Conservation (phyloP, 2,797 vertebrate genomes). For the Argya squamiceps region DNA sequence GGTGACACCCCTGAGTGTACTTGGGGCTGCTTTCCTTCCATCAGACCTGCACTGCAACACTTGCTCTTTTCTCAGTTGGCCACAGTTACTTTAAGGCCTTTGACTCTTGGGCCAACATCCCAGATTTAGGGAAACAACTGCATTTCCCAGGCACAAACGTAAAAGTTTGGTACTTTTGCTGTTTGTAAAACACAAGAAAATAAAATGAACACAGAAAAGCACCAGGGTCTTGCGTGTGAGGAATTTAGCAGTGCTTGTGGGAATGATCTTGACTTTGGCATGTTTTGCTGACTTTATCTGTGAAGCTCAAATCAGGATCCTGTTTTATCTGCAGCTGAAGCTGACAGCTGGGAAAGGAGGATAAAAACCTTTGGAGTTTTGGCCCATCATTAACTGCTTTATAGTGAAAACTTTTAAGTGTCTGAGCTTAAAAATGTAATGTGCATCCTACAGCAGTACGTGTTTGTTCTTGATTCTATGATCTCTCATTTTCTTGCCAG, state of each 20-base stretch:
- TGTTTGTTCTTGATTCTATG: slow-evolving; percentile 58
- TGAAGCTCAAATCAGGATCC: neutral
- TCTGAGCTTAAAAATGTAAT: slow-evolving; percentile 1
- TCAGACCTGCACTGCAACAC: neutral
- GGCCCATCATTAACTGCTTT: slow-evolving; percentile 49
- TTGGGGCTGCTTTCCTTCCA: neutral
- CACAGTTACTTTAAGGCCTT: neutral
- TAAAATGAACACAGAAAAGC: neutral
- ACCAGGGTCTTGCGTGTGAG: neutral
- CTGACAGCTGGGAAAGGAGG: slow-evolving; percentile 29
- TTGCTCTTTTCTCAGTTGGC: neutral
- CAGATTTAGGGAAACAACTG: neutral
- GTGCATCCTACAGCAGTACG: neutral
- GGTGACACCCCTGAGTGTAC: neutral
- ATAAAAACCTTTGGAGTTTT: slow-evolving; percentile 46
- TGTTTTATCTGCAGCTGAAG: slow-evolving; percentile 42
- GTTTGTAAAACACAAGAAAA: neutral
- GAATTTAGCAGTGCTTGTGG: neutral
- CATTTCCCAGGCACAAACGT: neutral
- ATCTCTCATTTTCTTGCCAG: slow-evolving; percentile 59
- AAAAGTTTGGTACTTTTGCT: neutral
- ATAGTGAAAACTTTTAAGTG: neutral
- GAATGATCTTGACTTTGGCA: neutral
- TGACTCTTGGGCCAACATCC: neutral
- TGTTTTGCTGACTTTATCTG: neutral